Evolutionary conservation across 2,888 invertebrate genomes (phyloP).

Genomic region (Drosophila austrosaltans): DNA sequence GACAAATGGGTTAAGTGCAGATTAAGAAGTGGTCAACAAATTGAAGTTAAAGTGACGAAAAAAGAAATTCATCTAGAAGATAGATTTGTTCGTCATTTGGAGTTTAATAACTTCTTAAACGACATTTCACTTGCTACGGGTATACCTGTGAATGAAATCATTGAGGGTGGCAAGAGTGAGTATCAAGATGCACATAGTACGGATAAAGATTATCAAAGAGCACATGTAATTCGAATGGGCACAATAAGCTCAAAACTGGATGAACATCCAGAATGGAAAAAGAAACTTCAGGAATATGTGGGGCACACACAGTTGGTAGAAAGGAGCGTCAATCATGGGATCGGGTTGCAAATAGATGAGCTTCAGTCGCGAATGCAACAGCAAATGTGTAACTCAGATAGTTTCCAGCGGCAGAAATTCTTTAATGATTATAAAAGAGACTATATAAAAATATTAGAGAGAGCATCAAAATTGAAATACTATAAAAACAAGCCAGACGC

Average conservation of each 20-base stretch:
- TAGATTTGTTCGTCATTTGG: not conserved
- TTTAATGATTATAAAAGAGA: not conserved
- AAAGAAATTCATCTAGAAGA: not conserved
- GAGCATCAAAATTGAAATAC: not conserved
- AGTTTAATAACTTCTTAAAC: too few species aligned
- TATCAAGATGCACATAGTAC: constrained; percentile 2
- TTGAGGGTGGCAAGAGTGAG: not conserved
- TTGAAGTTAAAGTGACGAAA: not conserved
- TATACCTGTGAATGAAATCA: not conserved
- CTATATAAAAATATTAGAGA: not conserved
- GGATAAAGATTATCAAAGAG: not conserved
- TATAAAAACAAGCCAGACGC: not conserved
- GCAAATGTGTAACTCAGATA: not conserved
- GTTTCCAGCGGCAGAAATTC: not conserved
- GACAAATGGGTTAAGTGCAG: not conserved
- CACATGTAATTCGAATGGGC: not conserved
- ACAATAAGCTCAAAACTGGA: not conserved
- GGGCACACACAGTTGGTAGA: not conserved
- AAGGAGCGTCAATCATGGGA: not conserved
- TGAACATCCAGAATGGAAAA: not conserved
- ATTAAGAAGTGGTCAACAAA: not conserved
- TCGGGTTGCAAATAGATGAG: not conserved
- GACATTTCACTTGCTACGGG: not conserved
- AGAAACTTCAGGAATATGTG: not conserved
- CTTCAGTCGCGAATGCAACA: not conserved